Percentiles rank a stretch among this genome's conserved stretches.
Conservation (phyloP, 2,888 invertebrate genomes). For the Zhuqinia jingwanae region DNA sequence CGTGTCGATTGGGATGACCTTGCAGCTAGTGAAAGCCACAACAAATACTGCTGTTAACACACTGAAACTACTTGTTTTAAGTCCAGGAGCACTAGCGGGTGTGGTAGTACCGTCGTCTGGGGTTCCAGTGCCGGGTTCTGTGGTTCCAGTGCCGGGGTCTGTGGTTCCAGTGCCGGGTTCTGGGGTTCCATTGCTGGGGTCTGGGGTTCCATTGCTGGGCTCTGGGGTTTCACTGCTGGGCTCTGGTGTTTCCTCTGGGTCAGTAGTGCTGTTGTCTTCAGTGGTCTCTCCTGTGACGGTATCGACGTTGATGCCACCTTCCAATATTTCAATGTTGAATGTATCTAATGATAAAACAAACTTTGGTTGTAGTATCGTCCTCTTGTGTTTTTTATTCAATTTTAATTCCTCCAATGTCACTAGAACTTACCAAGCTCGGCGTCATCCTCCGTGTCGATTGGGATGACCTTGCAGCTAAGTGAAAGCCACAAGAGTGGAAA, state of each 20-base stretch:
- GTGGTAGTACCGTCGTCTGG: too few species aligned
- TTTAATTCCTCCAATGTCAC: neutral
- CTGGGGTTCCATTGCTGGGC: too few species aligned
- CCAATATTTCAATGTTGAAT: neutral
- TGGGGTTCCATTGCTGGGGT: too few species aligned
- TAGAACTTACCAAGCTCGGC: neutral
- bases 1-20: neutral
- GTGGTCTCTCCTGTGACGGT: neutral
- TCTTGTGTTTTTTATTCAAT: neutral
- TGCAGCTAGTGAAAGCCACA: neutral
- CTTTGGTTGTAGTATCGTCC: neutral
- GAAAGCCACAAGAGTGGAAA: neutral
- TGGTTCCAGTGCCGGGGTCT: too few species aligned
- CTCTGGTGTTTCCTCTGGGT: neutral
- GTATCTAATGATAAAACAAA: neutral
- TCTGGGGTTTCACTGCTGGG: too few species aligned
- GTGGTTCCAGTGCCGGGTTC: too few species aligned
- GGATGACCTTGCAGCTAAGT: neutral
- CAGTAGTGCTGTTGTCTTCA: neutral
- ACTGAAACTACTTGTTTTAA: neutral
- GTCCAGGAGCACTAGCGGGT: neutral
- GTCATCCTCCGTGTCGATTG: neutral
- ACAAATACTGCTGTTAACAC: neutral
- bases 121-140: too few species aligned
- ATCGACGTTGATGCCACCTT: neutral